These are phyloP conservation scores for Drosophila eohydei DNA, from an alignment of 2,888 invertebrate species.

Conservation along the genomic window DNA sequence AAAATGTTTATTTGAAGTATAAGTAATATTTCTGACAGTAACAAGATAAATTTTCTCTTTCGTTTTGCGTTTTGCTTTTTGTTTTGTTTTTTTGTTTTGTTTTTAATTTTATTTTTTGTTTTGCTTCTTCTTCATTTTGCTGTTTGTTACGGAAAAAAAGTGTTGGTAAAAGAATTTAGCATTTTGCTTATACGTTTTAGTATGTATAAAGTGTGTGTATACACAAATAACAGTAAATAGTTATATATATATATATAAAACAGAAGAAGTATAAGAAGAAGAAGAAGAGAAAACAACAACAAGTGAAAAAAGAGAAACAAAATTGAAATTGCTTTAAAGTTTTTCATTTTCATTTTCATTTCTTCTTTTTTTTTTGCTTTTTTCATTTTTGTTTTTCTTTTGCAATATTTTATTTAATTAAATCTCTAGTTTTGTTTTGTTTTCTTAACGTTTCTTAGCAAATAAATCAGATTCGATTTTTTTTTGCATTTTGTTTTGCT, in stretches of 20 bases:
- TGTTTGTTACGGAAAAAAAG: constrained; percentile 31
- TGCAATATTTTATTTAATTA: constrained; percentile 8
- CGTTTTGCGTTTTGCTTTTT: constrained; percentile 19
- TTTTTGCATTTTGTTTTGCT: constrained; percentile 37
- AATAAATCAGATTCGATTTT: constrained; percentile 63
- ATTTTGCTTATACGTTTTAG: constrained; percentile 21
- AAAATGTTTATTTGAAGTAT: constrained; percentile 78
- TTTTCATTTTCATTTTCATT: constrained; percentile 19
- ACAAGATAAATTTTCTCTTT: constrained; percentile 73
- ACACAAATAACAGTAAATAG: constrained; percentile 59
- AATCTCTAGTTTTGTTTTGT: constrained; percentile 29
- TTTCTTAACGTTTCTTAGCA: constrained; percentile 52
- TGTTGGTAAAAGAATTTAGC: constrained; percentile 52
- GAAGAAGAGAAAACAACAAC: constrained; percentile 3
- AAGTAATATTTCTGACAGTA: constrained; percentile 80
- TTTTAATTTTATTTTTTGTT: constrained; percentile 23
- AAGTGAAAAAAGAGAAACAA: constrained; percentile 29
- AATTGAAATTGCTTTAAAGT: constrained; percentile 19
- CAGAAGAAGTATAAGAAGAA: neutral
- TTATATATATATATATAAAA: constrained; percentile 21
- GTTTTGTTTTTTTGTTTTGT: constrained; percentile 2
- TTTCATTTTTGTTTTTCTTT: neutral
- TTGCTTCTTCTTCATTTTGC: constrained; percentile 5
- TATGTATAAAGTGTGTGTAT: constrained; percentile 46
- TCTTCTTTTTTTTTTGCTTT: neutral